These are phyloP conservation scores for Leiothrix lutea DNA, from an alignment of 2,113 vertebrate species.

Conservation along the genomic window DNA sequence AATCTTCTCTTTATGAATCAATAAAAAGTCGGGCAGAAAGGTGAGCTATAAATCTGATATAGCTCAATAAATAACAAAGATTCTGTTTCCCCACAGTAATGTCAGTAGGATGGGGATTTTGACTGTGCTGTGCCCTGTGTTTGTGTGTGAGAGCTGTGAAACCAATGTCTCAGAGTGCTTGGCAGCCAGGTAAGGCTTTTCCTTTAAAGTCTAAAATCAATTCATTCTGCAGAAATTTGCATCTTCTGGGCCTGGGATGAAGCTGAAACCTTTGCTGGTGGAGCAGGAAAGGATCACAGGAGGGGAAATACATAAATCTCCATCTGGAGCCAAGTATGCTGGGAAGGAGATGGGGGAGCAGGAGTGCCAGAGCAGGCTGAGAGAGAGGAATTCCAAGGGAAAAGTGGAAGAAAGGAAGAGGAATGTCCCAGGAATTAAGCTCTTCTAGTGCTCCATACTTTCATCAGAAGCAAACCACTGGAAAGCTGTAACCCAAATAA, in stretches of 20 bases:
- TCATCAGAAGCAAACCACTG: conserved; percentile 7
- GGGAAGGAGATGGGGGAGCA: conserved; percentile 14
- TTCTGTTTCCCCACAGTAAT: neutral
- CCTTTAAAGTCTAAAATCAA: neutral
- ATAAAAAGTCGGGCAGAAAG: neutral
- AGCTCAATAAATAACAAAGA: neutral
- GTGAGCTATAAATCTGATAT: neutral
- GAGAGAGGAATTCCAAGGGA: neutral
- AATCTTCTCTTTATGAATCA: neutral
- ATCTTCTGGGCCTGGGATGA: conserved; percentile 32
- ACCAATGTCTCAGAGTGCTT: neutral
- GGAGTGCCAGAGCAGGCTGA: neutral
- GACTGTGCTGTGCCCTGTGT: neutral
- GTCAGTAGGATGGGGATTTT: neutral
- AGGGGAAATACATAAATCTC: conserved; percentile 42
- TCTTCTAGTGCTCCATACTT: neutral
- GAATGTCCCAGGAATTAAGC: conserved; percentile 40
- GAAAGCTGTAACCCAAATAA: conserved; percentile 18
- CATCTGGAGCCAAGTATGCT: conserved; percentile 29
- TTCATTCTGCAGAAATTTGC: neutral
- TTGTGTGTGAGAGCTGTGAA: neutral
- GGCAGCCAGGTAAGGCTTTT: neutral
- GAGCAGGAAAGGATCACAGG: conserved; percentile 35
- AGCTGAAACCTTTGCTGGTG: conserved; percentile 10
- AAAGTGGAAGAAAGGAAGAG: conserved; percentile 37